Evolutionary conservation across 2,888 invertebrate genomes (phyloP), one percentile per base, ranked within the genome.

Genomic region (Priocnemis perturbator): DNA sequence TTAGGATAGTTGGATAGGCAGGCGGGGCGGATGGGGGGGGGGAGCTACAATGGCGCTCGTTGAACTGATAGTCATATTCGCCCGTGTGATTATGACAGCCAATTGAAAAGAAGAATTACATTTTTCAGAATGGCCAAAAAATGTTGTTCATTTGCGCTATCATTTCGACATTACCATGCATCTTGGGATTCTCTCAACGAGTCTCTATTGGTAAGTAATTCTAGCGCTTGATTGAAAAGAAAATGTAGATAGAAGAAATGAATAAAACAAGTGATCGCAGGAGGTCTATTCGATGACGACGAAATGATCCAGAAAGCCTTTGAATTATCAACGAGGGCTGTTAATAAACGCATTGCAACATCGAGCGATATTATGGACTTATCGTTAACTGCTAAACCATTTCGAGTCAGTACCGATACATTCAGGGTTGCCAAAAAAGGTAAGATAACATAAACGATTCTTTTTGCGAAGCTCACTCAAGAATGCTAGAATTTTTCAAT

Each of bases 241-340:
- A n/a, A 60, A 14, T 44, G 30, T 2, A 47, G 45, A 15, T 21
- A 1, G 45, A 15, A 44, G 14, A n/a, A 17, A 7, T 15, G 0
- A 14, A 26, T 3, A 45, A 37, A 57, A 19, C 19, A 17, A 57
- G n/a, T n/a, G n/a, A 65, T 88, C 86, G 63, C 84, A 93, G 93
- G 92, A 73, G 92, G 92, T 30, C 90, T 93, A 74, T 91, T 93
- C 78, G 90, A 93, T 87, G 88, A 90, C 59, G 89, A 90, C 70
- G 90, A 90, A 58, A 90, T 91, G 77, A 89, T 92, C 71, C 91
- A 91, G 59, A 92, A 92, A 17, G 93, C 92, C 2, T 91, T 93
- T 78, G 89, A 89, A 67, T 90, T 91, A 64, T 93, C 93, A 30
- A 85, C 92, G 21, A 86, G 89, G 15, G 85, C 85, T n/a, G 90